These are phyloP conservation scores for Nesogale talazaci DNA, from an alignment of 2,113 vertebrate genomes.

Conservation along the genomic window DNA sequence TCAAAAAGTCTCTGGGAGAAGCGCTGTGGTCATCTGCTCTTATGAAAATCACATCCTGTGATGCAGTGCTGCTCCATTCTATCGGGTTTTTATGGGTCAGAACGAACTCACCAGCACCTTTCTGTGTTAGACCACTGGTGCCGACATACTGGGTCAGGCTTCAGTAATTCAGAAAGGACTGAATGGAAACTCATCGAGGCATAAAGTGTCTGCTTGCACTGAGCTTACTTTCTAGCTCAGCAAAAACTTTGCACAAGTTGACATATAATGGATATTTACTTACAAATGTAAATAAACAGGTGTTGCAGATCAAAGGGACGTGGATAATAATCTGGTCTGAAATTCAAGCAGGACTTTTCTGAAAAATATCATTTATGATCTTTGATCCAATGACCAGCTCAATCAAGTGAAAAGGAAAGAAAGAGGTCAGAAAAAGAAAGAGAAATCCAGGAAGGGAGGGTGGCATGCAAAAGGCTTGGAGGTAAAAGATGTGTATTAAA, in stretches of 20 bases:
- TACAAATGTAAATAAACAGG: not conserved
- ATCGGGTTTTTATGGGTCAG: not conserved
- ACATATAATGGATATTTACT: not conserved
- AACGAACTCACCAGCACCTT: not conserved
- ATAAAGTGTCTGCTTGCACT: not conserved
- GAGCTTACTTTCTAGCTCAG: not conserved
- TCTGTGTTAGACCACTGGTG: not conserved
- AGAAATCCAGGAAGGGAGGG: not conserved
- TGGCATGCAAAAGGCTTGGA: not conserved
- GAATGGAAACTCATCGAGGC: not conserved
- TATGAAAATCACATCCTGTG: not conserved
- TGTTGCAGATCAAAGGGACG: not conserved
- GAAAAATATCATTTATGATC: not conserved
- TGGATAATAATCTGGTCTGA: not conserved
- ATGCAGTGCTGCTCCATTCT: not conserved
- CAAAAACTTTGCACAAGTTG: not conserved
- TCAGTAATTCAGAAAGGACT: not conserved
- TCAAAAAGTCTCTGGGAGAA: not conserved
- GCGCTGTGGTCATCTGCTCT: not conserved
- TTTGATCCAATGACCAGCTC: not conserved
- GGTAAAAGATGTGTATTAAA: not conserved
- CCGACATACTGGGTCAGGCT: not conserved
- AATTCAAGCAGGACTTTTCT: not conserved
- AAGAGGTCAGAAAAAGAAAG: not conserved
- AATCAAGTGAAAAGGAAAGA: not conserved